Conservation (phyloP, 2,797 vertebrate genomes). For the Pristis pectinata region DNA sequence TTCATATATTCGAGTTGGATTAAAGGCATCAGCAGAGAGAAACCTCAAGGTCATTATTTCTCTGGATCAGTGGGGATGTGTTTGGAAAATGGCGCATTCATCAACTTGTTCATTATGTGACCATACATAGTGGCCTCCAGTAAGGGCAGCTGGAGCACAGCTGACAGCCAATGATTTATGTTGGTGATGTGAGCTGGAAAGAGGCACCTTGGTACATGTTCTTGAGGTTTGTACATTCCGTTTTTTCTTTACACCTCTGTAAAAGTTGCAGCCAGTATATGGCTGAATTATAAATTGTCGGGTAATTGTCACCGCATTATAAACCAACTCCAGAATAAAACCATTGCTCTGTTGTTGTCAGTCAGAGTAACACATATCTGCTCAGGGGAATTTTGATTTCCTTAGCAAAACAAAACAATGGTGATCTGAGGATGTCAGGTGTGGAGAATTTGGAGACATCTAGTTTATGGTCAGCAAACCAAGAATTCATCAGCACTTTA, state of each 20-base stretch:
- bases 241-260: neutral
- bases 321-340: neutral
- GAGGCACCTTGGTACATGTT: constrained; percentile 20
- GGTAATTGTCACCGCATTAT: neutral
- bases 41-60: constrained; percentile 33
- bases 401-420: neutral
- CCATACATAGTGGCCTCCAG: neutral
- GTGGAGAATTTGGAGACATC: neutral
- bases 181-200: constrained; percentile 12
- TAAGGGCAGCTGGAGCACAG: constrained; percentile 17
- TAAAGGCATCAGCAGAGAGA: neutral
- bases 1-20: neutral
- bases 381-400: neutral
- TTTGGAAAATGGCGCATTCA: constrained; percentile 21
- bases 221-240: neutral
- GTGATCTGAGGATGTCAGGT: neutral
- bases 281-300: neutral
- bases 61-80: constrained; percentile 32
- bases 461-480: neutral
- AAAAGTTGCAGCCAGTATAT: neutral
- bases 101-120: constrained; percentile 24
- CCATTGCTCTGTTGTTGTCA: neutral
- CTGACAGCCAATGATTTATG: constrained; percentile 35
- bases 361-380: neutral
- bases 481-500: neutral